A percentile compares a stretch with the other conserved stretches of the same genome.
Evolutionary conservation across 2,888 invertebrate species (phyloP).

Genomic region (Noctua janthe): DNA sequence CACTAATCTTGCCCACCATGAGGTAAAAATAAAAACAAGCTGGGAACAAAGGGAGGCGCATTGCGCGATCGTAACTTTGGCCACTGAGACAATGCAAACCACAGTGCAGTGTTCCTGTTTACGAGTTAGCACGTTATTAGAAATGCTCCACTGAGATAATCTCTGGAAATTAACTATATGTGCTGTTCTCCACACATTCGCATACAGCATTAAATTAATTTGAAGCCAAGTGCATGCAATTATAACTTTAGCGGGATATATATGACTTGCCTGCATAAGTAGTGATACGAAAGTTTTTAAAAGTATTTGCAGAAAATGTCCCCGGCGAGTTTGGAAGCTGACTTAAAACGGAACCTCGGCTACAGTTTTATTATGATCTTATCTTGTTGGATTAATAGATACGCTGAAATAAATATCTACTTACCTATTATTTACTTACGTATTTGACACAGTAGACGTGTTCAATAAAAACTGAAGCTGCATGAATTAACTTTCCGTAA

Average conservation of each 20-base stretch:
- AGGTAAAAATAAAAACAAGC: constrained; percentile 52
- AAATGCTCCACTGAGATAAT: constrained; percentile 57
- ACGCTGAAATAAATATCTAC: constrained; percentile 1
- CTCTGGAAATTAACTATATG: constrained; percentile 51
- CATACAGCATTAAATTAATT: constrained; percentile 42
- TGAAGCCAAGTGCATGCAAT: constrained; percentile 44
- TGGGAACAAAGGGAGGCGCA: constrained; percentile 64
- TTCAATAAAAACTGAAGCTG: background rate
- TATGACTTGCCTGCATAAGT: constrained; percentile 16
- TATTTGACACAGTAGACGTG: constrained; percentile 1
- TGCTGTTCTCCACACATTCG: constrained; percentile 24
- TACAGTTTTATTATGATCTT: constrained; percentile 19
- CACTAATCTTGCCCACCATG: constrained; percentile 50
- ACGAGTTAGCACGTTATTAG: constrained; percentile 63
- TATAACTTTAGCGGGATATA: constrained; percentile 45
- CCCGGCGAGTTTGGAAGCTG: constrained; percentile 29
- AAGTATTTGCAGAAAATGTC: constrained; percentile 13
- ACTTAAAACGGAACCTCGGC: constrained; percentile 11
- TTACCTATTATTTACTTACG: background rate
- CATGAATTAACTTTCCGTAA: constrained; percentile 16
- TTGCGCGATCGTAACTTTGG: constrained; percentile 68
- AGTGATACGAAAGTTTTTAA: constrained; percentile 36
- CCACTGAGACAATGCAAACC: constrained; percentile 61
- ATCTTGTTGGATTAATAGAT: background rate
- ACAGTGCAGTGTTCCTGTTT: constrained; percentile 62